Conservation (phyloP, 2,888 invertebrate genomes). For the Cyrtodaria siliqua region DNA sequence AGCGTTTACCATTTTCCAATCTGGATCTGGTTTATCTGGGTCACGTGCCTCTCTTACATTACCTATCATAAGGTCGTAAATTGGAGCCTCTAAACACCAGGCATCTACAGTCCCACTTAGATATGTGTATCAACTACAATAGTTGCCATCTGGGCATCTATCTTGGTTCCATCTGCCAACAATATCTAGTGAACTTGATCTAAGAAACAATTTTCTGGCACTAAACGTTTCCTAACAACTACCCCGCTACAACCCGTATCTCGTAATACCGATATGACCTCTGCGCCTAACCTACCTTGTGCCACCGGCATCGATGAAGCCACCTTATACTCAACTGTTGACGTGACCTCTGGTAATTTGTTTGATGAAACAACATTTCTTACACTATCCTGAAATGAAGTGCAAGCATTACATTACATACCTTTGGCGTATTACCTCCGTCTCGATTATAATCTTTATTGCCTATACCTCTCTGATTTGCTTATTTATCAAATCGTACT, state of each 20-base stretch:
- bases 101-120: conserved; percentile 30
- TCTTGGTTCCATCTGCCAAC: conserved; percentile 43
- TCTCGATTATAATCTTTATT: too few species aligned
- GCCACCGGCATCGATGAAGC: conserved; percentile 8
- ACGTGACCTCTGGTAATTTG: background rate
- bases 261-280: conserved; percentile 18
- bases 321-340: background rate
- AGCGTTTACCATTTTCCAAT: conserved; percentile 31
- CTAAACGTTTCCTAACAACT: conserved; percentile 33
- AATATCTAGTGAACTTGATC: conserved; percentile 28
- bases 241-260: conserved; percentile 50
- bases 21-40: conserved; percentile 30
- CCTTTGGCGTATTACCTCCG: too few species aligned
- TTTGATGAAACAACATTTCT: background rate
- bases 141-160: conserved; percentile 24
- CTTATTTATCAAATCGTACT: too few species aligned
- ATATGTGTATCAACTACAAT: conserved; percentile 41
- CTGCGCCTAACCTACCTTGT: conserved; percentile 20
- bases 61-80: conserved; percentile 46
- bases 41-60: conserved; percentile 32
- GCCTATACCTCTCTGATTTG: too few species aligned
- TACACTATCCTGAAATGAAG: background rate
- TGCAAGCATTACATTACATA: conserved; percentile 4
- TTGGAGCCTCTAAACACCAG: conserved; percentile 42
- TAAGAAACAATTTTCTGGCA: conserved; percentile 22